Base-by-base conservation (phyloP, 1,140 invertebrate species). In the Papilio dardanus region DNA sequence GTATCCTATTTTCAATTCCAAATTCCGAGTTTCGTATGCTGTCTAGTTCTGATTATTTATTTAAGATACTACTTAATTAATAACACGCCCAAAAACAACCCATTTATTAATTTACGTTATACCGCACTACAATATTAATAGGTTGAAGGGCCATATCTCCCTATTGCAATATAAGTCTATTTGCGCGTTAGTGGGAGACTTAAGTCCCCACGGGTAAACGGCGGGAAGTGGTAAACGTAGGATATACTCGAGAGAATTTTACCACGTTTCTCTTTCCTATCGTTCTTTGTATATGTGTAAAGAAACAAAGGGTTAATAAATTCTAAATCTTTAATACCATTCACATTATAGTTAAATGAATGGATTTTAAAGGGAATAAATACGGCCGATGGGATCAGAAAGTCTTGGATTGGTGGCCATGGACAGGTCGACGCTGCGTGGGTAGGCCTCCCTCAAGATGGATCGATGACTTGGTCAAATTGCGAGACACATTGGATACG, bases 211-310 rank as follows among this genome's bases (percentile, higher is more conserved):
- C 77, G 80, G 86, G 74, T 68, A 76, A 71, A 71, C 74, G 76
- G 79, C 83, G 79, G 83, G 86, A 86, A 88, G 81, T 87, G 83
- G 79, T 84, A 84, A 78, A 69, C 50, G 24, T 21, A 85, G 83
- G 85, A 85, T 84, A 88, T 85, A 81, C 83, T 79, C 66, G 76
- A 74, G 80, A 83, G 80, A 79, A 83, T 89, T 86, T 86, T 84
- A 81, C 77, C 78, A 79, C 82, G 76, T 79, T 75, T 81, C 78
- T 85, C 76, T 86, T 84, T 79, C 83, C 79, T 73, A 80, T 58
- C 31, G 35, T 58, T 73, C 71, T 73, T 31, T 54, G 58, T 73
- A 69, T 35, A 35, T 37, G 19, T 68, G n/a, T 68, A 40, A 19
- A 28, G 24, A 16, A 30, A 62, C 14, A 62, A 28, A 12, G 24